These are phyloP conservation scores for Stichodactyla helianthus DNA, from an alignment of 64 coral and sea anemone genomes.

Conservation along the genomic window DNA sequence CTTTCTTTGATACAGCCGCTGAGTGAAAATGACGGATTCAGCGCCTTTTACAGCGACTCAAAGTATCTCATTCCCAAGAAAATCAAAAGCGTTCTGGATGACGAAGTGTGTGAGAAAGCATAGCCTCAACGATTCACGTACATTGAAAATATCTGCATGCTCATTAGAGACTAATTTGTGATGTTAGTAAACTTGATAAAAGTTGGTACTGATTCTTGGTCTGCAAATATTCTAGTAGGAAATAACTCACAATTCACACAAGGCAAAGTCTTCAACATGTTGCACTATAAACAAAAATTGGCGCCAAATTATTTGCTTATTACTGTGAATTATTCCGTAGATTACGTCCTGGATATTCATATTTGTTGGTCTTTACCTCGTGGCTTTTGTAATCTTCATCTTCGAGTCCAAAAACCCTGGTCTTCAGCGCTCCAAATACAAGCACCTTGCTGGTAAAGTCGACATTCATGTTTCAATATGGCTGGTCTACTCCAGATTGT, in stretches of 20 bases:
- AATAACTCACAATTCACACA: not conserved
- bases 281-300: not conserved
- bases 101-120: no score
- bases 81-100: no score
- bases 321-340: not conserved
- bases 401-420: slow-evolving; percentile 54
- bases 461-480: slow-evolving; percentile 63
- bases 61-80: no score
- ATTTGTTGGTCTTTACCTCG: slow-evolving; percentile 50
- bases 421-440: slow-evolving; percentile 25
- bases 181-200: no score
- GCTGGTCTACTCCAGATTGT: slow-evolving; percentile 53
- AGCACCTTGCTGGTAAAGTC: slow-evolving; percentile 18
- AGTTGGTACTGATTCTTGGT: no score
- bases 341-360: slow-evolving; percentile 25
- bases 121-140: no score
- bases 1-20: no score
- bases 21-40: no score
- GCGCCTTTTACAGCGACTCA: no score
- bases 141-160: no score
- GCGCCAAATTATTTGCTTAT: not conserved
- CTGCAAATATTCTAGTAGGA: not conserved
- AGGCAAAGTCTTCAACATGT: not conserved
- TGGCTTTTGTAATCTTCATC: slow-evolving; percentile 32
- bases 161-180: no score